Conservation (phyloP, 2,113 vertebrate species). For the Climacteris rufus region DNA sequence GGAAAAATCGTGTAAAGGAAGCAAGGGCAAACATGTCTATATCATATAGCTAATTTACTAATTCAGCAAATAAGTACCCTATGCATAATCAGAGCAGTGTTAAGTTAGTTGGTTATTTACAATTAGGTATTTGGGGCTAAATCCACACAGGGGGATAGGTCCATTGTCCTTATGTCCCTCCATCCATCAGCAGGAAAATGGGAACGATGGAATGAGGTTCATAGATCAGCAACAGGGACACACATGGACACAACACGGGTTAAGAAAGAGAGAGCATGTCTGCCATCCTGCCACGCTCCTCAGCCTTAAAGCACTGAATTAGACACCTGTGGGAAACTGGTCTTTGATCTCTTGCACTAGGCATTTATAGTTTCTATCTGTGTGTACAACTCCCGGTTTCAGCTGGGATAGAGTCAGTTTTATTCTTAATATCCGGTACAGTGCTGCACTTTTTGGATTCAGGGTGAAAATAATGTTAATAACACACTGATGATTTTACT, state of each 20-base stretch:
- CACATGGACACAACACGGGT: rapidly evolving
- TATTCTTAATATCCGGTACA: background rate
- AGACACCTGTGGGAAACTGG: background rate
- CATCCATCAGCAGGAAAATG: background rate
- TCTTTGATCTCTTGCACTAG: background rate
- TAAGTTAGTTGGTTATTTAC: background rate
- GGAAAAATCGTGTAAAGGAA: background rate
- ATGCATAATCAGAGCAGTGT: background rate
- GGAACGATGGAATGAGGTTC: background rate
- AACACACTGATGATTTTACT: background rate
- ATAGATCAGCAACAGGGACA: background rate
- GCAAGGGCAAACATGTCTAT: background rate
- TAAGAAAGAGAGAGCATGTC: background rate
- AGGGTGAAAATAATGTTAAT: background rate
- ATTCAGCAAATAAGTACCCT: background rate
- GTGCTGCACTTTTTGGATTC: background rate
- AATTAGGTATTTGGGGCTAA: background rate
- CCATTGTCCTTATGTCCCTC: background rate
- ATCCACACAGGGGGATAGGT: background rate
- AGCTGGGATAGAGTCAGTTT: background rate
- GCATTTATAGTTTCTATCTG: background rate
- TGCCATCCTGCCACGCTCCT: background rate
- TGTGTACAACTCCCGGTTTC: background rate
- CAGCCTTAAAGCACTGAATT: background rate
- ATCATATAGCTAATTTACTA: background rate